A percentile compares a stretch with the other conserved stretches of the same genome.
Conservation (phyloP, 1,140 invertebrate genomes). For the Trichomalopsis sarcophagae region DNA sequence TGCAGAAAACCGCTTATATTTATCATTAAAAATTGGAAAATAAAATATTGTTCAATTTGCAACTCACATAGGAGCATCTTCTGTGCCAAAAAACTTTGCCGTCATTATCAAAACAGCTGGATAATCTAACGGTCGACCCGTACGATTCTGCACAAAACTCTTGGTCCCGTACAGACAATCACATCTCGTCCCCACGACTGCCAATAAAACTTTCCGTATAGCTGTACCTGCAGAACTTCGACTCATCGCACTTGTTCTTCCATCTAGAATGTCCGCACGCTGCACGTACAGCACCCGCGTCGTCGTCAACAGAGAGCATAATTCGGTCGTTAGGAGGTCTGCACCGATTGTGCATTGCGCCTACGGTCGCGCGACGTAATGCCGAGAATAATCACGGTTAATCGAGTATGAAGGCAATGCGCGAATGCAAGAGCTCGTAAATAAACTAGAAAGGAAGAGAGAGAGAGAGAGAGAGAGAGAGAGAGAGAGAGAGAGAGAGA, state of each 20-base stretch:
- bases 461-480: slow-evolving; percentile 47
- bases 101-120: too few relatives aligned
- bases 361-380: slow-evolving; percentile 52
- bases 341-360: slow-evolving; percentile 50
- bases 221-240: neutral
- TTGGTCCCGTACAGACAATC: neutral
- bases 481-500: slow-evolving; percentile 60
- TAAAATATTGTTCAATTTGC: too few relatives aligned
- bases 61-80: too few relatives aligned
- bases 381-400: slow-evolving; percentile 54
- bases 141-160: too few relatives aligned
- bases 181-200: neutral
- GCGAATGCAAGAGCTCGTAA: neutral
- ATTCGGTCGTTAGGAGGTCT: slow-evolving; percentile 55
- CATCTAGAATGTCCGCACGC: too few relatives aligned
- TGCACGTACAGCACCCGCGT: neutral
- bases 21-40: too few relatives aligned
- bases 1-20: too few relatives aligned
- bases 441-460: neutral
- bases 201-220: neutral
- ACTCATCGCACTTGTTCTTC: slow-evolving; percentile 5
- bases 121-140: neutral
- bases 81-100: too few relatives aligned
- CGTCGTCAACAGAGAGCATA: slow-evolving; percentile 2
- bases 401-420: slow-evolving; percentile 52